A percentile compares a stretch with the other conserved stretches of the same genome.
These are phyloP conservation scores for Tetrax tetrax DNA, from an alignment of 2,113 vertebrate genomes.

Conservation along the genomic window DNA sequence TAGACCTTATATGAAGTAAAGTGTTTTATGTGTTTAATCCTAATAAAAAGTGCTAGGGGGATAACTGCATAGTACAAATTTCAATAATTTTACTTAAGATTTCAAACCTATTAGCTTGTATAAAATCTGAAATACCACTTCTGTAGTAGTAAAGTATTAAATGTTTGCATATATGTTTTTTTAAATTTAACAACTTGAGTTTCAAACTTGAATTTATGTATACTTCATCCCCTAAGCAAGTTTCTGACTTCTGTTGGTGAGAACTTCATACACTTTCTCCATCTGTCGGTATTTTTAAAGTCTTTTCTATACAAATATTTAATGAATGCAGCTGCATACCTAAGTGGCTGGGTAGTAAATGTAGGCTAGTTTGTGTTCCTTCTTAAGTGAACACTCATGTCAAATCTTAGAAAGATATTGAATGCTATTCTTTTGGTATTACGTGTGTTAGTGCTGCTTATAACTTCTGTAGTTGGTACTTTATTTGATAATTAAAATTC, in stretches of 20 bases:
- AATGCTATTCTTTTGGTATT: background rate
- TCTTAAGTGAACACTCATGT: conserved; percentile 4
- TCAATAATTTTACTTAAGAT: background rate
- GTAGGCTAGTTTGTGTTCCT: background rate
- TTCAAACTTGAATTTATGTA: background rate
- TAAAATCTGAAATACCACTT: background rate
- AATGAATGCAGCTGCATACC: conserved; percentile 19
- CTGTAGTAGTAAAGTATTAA: background rate
- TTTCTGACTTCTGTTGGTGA: background rate
- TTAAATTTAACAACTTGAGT: background rate
- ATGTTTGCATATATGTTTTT: background rate
- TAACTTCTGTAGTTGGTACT: background rate
- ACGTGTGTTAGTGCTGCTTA: background rate
- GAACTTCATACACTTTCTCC: background rate
- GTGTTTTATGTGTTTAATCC: background rate
- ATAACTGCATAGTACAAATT: background rate
- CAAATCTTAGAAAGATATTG: background rate
- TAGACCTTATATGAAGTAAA: background rate
- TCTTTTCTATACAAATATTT: conserved; percentile 48
- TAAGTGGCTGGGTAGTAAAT: background rate
- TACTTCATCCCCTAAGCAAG: background rate
- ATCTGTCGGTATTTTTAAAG: conserved; percentile 23
- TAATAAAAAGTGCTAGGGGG: background rate
- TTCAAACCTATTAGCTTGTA: background rate
- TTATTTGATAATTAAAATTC: background rate